Base-by-base conservation (phyloP, 35 echinoderm and acorn worm species). In the Diadema setosum region DNA sequence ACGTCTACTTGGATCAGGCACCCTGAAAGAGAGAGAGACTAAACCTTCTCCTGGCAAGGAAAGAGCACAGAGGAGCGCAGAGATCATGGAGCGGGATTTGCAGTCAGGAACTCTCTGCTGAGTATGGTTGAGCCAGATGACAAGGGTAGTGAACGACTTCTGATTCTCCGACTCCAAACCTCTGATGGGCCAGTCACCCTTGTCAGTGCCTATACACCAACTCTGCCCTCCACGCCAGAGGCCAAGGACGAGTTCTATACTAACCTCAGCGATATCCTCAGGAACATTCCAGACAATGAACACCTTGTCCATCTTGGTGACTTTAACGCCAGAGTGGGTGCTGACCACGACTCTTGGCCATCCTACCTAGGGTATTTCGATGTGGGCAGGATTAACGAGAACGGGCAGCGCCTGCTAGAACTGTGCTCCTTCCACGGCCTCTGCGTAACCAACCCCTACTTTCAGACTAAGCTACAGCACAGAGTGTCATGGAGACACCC, bases 391-490 rank as follows among this genome's bases (percentile, higher is more conserved):
- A 35, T 90, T 23, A 90, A 90, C 46, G 87, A 90, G 23, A 90
- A 90, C 80, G 87, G 87, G 3, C 12, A 90, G 39, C n/a, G 82
- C 3, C 64, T 85, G 18, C 82, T 85, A 0, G 87, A 90, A 31
- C 76, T 86, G 27, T 23, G 18, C 29, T 15, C 65, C 40, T 58
- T 64, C 27, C n/a, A 82, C 0, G 44, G 52, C 20, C 74, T 87
- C 6, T 92, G 90, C 65, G 49, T 92, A 16, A 87, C 90, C 25
- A 92, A 92, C 74, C 67, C 90, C 15, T 92, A 46, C 55, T 92
- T 92, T 27, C 39, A 50, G 24, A 75, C 80, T 18, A 82, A 87
- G 46, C 48, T 46, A 36, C 49, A 80, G 3, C 90, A 92, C 73
- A 75, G 63, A 39, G 84, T 92, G 6, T 92, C 83, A 6, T 87